Percentiles rank a stretch among this genome's conserved stretches.
Evolutionary conservation across 1,140 invertebrate species (phyloP).

Genomic region (Drosophila ogumai): DNA sequence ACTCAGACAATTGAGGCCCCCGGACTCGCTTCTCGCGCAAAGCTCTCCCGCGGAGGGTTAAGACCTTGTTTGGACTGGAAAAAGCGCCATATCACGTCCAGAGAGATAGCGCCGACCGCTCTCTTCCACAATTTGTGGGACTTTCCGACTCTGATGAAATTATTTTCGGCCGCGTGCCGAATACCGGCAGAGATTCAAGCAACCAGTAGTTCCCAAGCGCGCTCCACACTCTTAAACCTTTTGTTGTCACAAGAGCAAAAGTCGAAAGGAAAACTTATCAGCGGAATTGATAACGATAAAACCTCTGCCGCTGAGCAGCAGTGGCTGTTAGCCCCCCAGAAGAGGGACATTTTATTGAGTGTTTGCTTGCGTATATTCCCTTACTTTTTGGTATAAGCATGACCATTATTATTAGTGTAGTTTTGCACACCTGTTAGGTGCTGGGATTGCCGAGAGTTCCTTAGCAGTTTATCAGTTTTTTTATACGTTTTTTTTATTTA

Average conservation of each 20-base stretch:
- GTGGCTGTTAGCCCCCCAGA: background rate
- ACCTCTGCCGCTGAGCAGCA: background rate
- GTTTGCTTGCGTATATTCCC: conserved; percentile 4
- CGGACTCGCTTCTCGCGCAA: background rate
- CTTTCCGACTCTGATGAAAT: conserved; percentile 40
- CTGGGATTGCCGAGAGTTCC: background rate
- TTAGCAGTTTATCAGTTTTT: conserved; percentile 4
- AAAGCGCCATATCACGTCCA: background rate
- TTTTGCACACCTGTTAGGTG: background rate
- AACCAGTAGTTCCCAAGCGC: background rate
- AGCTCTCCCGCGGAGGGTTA: conserved; percentile 2
- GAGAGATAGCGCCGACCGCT: conserved; percentile 1
- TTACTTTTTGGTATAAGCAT: conserved; percentile 29
- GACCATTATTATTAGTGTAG: conserved; percentile 18
- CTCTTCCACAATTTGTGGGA: conserved; percentile 8
- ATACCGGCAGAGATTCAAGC: background rate
- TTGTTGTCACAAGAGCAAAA: conserved; percentile 38
- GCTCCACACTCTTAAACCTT: conserved; percentile 17
- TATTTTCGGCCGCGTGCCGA: conserved; percentile 8
- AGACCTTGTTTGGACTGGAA: conserved; percentile 16
- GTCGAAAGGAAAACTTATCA: background rate
- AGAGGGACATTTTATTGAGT: conserved; percentile 2
- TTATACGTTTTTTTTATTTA: background rate
- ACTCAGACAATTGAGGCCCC: background rate
- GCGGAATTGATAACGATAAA: conserved; percentile 13